phyloP scores from a whole-genome alignment of 2,113 vertebrate species.

The Circaetus cinerascens region DNA sequence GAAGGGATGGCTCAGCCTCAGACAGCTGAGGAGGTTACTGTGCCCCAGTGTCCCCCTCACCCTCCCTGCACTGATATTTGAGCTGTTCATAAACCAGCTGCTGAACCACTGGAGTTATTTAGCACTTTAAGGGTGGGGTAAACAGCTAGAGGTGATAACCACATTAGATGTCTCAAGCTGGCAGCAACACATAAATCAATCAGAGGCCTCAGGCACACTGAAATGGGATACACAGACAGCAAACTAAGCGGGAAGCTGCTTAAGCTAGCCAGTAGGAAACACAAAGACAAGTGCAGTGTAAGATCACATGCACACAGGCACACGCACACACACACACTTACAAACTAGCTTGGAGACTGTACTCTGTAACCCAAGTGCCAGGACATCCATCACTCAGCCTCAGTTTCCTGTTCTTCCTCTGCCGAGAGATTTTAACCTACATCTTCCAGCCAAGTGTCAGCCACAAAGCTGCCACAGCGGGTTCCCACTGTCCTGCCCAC shows the following conservation, averaged over 20 bases:
- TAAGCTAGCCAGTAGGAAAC: background rate
- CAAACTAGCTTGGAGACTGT: background rate
- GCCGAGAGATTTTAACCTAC: background rate
- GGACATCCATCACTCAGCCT: background rate
- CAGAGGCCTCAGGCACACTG: constrained; percentile 1
- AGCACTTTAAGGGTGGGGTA: constrained; percentile 40
- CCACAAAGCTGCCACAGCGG: background rate
- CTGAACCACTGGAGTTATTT: constrained; percentile 46
- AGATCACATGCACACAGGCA: background rate
- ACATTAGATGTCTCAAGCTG: constrained; percentile 40
- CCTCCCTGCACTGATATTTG: constrained; percentile 16
- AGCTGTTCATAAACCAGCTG: constrained; percentile 51
- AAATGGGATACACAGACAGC: background rate
- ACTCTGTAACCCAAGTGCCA: background rate
- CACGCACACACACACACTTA: background rate
- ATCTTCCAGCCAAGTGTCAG: background rate
- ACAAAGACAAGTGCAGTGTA: background rate
- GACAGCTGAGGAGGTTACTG: background rate
- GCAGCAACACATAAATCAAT: constrained; percentile 48
- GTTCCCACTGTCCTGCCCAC: background rate
- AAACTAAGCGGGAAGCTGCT: background rate
- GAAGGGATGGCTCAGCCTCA: background rate
- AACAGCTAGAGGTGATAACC: constrained; percentile 65
- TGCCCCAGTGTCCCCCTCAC: background rate
- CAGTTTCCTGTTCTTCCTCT: background rate